Evolutionary conservation across 2,113 vertebrate genomes (phyloP).

Genomic region (Prunella himalayana): DNA sequence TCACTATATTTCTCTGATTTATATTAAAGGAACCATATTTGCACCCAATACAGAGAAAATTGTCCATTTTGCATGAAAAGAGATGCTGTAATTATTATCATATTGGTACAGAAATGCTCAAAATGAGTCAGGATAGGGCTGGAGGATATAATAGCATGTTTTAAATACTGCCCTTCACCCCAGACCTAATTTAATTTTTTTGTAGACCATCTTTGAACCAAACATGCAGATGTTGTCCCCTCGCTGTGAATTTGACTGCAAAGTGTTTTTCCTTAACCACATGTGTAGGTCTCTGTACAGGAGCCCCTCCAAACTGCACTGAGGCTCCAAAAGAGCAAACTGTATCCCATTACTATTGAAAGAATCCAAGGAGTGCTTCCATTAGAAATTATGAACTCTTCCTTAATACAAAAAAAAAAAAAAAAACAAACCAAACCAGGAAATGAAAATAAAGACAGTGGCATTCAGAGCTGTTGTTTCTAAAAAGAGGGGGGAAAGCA

Average conservation of each 20-base stretch:
- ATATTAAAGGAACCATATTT: background rate
- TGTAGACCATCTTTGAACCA: background rate
- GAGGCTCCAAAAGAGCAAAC: background rate
- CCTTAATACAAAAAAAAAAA: background rate
- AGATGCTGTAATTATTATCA: background rate
- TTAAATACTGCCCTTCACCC: background rate
- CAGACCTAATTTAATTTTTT: background rate
- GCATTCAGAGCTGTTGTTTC: background rate
- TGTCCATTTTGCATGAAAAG: background rate
- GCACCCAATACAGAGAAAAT: background rate
- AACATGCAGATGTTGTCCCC: background rate
- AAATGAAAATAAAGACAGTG: background rate
- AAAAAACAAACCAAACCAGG: background rate
- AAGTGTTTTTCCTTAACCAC: background rate
- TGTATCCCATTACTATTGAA: background rate
- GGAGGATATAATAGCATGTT: background rate
- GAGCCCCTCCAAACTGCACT: background rate
- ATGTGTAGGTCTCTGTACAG: background rate
- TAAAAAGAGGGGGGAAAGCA: fast-evolving
- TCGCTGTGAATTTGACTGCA: background rate
- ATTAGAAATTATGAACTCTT: background rate
- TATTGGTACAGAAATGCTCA: background rate
- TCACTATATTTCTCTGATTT: background rate
- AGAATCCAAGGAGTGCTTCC: background rate
- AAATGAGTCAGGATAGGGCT: background rate